These are phyloP conservation scores for Zosterops pallidus DNA, from an alignment of 2,113 vertebrate genomes.

Conservation along the genomic window DNA sequence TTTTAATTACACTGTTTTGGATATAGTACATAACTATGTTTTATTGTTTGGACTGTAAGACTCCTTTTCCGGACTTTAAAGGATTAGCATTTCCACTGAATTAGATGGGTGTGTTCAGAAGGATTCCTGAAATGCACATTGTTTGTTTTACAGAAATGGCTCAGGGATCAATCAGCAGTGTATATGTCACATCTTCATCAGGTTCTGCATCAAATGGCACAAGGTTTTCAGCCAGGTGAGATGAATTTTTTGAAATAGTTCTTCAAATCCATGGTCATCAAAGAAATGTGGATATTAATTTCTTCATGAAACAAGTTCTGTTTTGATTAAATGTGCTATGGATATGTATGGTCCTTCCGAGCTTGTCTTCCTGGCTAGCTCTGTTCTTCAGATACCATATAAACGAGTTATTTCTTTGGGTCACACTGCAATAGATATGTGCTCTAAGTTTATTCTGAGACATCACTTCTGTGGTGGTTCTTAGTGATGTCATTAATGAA, in stretches of 20 bases:
- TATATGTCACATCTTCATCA: slow-evolving; percentile 86
- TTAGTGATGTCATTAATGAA: neutral
- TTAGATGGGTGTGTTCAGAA: neutral
- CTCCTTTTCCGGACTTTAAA: neutral
- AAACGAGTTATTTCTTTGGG: too few relatives aligned
- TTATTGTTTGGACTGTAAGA: neutral
- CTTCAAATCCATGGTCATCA: neutral
- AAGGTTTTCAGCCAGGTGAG: slow-evolving; percentile 89
- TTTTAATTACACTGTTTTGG: neutral
- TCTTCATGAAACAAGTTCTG: neutral
- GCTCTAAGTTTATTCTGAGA: neutral
- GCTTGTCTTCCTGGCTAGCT: too few relatives aligned
- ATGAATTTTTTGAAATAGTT: neutral
- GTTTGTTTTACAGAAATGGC: slow-evolving; percentile 88
- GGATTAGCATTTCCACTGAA: neutral
- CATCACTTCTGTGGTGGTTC: neutral
- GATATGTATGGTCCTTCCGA: neutral
- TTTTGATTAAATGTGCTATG: neutral
- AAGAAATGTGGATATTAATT: neutral
- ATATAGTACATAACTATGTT: neutral
- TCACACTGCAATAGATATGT: neutral
- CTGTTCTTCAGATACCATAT: too few relatives aligned
- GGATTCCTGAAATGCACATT: neutral
- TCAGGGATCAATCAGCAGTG: slow-evolving; percentile 92
- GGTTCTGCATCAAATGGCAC: slow-evolving; percentile 88